Evolutionary conservation across 1,140 invertebrate genomes (phyloP).

Genomic region (Ceratina australensis): DNA sequence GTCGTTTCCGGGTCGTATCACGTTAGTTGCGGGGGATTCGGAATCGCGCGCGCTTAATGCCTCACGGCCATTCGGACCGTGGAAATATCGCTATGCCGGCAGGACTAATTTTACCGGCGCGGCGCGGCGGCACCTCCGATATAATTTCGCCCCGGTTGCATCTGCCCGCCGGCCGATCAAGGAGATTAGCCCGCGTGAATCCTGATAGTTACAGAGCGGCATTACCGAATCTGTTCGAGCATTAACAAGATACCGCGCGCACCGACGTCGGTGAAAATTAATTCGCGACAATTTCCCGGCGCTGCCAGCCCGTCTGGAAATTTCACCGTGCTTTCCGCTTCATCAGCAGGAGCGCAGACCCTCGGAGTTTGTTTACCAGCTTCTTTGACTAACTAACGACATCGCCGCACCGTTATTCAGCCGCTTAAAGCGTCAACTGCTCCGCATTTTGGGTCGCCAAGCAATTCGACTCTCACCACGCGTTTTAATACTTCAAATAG

Average conservation of each 20-base stretch:
- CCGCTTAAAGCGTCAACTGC: neutral
- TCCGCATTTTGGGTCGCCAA: too few species aligned
- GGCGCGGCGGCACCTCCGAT: neutral
- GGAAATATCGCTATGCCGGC: neutral
- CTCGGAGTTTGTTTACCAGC: too few species aligned
- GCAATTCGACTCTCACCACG: too few species aligned
- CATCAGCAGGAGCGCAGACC: neutral
- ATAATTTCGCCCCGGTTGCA: slow-evolving; percentile 10
- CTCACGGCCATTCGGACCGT: neutral
- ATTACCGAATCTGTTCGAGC: slow-evolving; percentile 32
- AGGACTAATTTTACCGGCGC: slow-evolving; percentile 19
- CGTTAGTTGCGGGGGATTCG: slow-evolving; percentile 2
- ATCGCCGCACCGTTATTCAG: neutral
- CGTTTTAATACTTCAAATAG: too few species aligned
- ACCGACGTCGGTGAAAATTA: slow-evolving; percentile 20
- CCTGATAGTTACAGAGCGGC: neutral
- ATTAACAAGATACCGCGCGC: slow-evolving; percentile 30
- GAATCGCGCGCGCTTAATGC: slow-evolving; percentile 9
- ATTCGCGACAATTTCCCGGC: slow-evolving; percentile 12
- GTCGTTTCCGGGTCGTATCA: slow-evolving; percentile 9
- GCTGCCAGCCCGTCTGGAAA: neutral
- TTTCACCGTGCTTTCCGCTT: neutral
- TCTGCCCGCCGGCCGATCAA: slow-evolving; percentile 21
- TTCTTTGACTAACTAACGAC: neutral
- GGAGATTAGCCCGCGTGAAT: slow-evolving; percentile 14